Conservation (phyloP, 2,797 vertebrate species). For the Melanogrammus aeglefinus region DNA sequence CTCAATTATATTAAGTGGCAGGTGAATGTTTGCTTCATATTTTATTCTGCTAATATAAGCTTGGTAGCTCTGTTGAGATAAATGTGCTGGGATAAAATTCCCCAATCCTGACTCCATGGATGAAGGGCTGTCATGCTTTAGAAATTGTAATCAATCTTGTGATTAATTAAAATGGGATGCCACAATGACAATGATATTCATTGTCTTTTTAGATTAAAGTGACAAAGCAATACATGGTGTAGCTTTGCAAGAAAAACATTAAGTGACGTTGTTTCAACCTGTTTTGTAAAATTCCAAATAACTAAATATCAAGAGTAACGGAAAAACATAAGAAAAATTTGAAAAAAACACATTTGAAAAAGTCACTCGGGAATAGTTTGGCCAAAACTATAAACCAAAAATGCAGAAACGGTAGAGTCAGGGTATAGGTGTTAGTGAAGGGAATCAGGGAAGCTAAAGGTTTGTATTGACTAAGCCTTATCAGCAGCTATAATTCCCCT, state of each 20-base stretch:
- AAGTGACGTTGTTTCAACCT: neutral
- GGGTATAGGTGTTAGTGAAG: neutral
- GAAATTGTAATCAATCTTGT: neutral
- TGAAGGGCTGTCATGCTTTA: neutral
- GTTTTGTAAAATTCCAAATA: neutral
- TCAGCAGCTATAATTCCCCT: neutral
- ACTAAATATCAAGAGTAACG: neutral
- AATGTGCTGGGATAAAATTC: neutral
- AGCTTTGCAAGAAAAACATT: neutral
- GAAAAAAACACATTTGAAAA: neutral
- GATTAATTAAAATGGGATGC: neutral
- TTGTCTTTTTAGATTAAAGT: neutral
- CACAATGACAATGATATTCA: neutral
- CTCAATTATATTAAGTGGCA: neutral
- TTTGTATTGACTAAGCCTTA: neutral
- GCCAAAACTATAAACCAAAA: neutral
- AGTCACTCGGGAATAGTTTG: neutral
- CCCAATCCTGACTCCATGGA: neutral
- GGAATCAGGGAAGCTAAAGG: neutral
- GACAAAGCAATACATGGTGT: neutral
- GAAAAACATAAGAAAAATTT: neutral
- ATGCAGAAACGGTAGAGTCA: neutral
- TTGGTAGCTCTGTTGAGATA: neutral
- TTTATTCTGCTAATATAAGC: neutral
- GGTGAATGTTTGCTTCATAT: neutral